Percentiles rank a stretch among this genome's conserved stretches.
Evolutionary conservation across 2,888 invertebrate species (phyloP).

Genomic region (Marronus borbonicus): DNA sequence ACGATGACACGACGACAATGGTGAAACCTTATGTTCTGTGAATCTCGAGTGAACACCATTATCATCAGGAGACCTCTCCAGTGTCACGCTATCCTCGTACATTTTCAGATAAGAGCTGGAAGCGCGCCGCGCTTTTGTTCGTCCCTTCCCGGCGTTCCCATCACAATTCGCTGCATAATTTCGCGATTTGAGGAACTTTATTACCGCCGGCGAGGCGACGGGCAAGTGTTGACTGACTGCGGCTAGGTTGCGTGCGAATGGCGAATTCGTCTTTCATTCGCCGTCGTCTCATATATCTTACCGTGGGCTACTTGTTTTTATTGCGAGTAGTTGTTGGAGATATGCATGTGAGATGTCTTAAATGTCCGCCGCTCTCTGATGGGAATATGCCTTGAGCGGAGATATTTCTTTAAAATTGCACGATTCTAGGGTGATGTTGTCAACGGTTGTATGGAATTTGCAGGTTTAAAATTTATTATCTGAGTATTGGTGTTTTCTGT

Average conservation of each 20-base stretch:
- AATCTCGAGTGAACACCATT: constrained; percentile 54
- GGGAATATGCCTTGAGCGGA: neutral
- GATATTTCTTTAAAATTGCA: neutral
- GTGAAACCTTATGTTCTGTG: constrained; percentile 57
- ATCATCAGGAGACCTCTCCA: constrained; percentile 55
- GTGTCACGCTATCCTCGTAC: constrained; percentile 55
- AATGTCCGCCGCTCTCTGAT: neutral
- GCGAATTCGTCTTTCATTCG: constrained; percentile 4
- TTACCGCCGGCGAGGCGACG: constrained; percentile 50
- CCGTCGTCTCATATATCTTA: constrained; percentile 11
- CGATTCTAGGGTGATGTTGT: neutral
- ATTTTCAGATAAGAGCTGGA: constrained; percentile 59
- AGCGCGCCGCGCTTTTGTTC: constrained; percentile 56
- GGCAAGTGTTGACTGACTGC: no score
- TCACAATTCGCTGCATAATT: constrained; percentile 61
- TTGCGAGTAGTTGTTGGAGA: neutral
- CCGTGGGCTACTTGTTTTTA: constrained; percentile 30
- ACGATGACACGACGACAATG: constrained; percentile 1
- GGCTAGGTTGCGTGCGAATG: constrained; percentile 19
- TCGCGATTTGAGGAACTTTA: constrained; percentile 62
- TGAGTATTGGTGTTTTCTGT: neutral
- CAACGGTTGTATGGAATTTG: neutral
- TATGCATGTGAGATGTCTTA: constrained; percentile 2
- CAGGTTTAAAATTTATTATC: neutral
- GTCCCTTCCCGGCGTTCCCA: constrained; percentile 58